These are phyloP conservation scores for Idaea straminata DNA, from an alignment of 2,888 invertebrate genomes.

Conservation along the genomic window DNA sequence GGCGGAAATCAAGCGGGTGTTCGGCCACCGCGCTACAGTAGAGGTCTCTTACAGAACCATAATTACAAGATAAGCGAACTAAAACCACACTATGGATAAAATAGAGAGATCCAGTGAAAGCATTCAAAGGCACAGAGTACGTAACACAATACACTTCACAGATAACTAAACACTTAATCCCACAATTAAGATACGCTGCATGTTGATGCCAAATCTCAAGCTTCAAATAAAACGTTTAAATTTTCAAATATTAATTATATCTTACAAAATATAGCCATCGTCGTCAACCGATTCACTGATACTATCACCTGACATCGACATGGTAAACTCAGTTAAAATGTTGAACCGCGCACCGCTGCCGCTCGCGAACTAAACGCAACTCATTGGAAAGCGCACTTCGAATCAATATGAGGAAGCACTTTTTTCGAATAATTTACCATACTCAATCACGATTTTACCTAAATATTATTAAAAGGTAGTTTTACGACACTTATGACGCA, in stretches of 20 bases:
- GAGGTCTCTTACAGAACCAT: too few species aligned
- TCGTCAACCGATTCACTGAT: conserved; percentile 44
- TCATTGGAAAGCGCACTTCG: conserved; percentile 36
- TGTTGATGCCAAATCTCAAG: not conserved
- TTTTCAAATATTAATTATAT: conserved; percentile 22
- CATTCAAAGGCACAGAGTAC: not conserved
- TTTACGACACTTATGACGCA: not conserved
- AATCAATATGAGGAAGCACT: conserved; percentile 36
- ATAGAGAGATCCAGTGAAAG: not conserved
- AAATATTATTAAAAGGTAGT: not conserved
- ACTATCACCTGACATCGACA: conserved; percentile 66
- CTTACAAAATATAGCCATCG: conserved; percentile 48
- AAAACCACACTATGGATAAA: not conserved
- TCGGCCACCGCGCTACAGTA: too few species aligned
- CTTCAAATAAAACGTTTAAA: not conserved
- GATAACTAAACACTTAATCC: not conserved
- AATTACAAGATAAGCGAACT: too few species aligned
- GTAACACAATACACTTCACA: not conserved
- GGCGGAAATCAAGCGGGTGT: too few species aligned
- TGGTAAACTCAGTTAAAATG: conserved; percentile 10
- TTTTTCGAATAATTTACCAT: conserved; percentile 44
- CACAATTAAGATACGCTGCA: not conserved
- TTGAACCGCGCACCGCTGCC: conserved; percentile 33
- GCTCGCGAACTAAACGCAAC: conserved; percentile 48
- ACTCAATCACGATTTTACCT: conserved; percentile 11